A percentile compares a stretch with the other conserved stretches of the same genome.
phyloP scores from a whole-genome alignment of 2,888 invertebrate genomes.

The Dicycla oo region DNA sequence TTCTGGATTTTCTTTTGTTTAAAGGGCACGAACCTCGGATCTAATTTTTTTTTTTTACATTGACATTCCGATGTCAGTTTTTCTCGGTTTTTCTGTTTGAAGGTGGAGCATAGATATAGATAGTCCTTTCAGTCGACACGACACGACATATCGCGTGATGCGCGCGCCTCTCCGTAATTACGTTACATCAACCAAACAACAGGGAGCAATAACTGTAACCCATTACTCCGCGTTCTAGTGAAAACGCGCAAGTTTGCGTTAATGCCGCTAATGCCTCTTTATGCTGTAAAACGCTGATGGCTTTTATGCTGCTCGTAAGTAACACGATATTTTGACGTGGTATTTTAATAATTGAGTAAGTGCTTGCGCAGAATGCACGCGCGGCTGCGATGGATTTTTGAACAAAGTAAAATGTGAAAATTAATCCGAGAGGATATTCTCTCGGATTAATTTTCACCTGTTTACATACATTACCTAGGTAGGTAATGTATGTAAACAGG shows the following conservation, averaged over 20 bases:
- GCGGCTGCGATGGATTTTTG: conserved; percentile 17
- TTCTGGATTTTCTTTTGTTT: conserved; percentile 11
- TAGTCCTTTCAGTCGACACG: conserved; percentile 32
- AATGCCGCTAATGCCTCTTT: conserved; percentile 70
- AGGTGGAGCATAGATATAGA: conserved; percentile 23
- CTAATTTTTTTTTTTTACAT: conserved; percentile 20
- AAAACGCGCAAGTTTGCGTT: conserved; percentile 72
- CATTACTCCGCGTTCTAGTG: conserved; percentile 71
- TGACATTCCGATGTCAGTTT: conserved; percentile 35
- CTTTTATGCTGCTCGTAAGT: conserved; percentile 56
- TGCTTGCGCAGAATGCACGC: conserved; percentile 34
- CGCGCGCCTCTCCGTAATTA: conserved; percentile 73
- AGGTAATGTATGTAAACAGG: background rate
- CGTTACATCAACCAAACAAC: conserved; percentile 77
- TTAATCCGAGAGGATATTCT: background rate
- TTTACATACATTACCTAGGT: too few relatives aligned
- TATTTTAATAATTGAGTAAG: conserved; percentile 42
- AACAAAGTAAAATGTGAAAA: conserved; percentile 4
- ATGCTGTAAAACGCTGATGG: conserved; percentile 60
- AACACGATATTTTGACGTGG: conserved; percentile 52
- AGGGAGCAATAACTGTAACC: conserved; percentile 77
- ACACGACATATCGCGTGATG: conserved; percentile 79
- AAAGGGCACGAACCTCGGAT: conserved; percentile 15
- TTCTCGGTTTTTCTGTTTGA: conserved; percentile 7
- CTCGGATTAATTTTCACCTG: too few relatives aligned